Evolutionary conservation across 2,113 vertebrate genomes (phyloP), one percentile per base, ranked within the genome.

Genomic region (Epinephelus moara): DNA sequence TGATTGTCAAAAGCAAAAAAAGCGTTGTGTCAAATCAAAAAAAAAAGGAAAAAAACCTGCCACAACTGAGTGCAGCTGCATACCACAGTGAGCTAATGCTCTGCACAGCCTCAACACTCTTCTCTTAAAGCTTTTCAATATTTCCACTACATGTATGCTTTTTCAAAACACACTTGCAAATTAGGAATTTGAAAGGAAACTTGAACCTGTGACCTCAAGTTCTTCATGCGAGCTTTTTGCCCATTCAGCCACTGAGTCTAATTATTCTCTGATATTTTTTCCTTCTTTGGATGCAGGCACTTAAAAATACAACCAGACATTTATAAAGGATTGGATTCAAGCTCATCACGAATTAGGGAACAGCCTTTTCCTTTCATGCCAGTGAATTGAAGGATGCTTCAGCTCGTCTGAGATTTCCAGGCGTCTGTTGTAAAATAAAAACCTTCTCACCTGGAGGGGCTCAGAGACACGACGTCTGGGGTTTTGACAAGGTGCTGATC

Each of bases 1-100:
- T 55, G 74, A 83, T 88, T 81, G 77, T 89, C 89, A 81, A 81
- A 82, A 79, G 78, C 72, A 75, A 78, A 45, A 45, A 50, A 80
- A 78, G 77, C 55, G 11, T 61, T 18, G 77, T 84, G 74, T 90
- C 75, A 74, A 62, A 86, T 75, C 33, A 37, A n/a, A n/a, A 69
- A n/a, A 69, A 70, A 64, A 45, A 42, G 2, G 8, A 0, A 45
- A 45, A 45, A 45, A 45, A 45, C 3, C 33, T 1, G 0, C 52
- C 52, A 27, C 21, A 40, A 11, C 69, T 53, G 59, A 4, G 67
- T 10, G 64, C 82, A 79, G 87, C 89, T 81, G 84, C 13, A 10
- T 47, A 3, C 42, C 25, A 76, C 79, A 27, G 52, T 7, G 80
- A 87, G 82, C 57, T 68, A 11, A 75, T 69, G 47, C 69, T 75